Evolutionary conservation across 2,888 invertebrate species (phyloP), one percentile per base, ranked within the genome.

Genomic region (Ophion costatus): DNA sequence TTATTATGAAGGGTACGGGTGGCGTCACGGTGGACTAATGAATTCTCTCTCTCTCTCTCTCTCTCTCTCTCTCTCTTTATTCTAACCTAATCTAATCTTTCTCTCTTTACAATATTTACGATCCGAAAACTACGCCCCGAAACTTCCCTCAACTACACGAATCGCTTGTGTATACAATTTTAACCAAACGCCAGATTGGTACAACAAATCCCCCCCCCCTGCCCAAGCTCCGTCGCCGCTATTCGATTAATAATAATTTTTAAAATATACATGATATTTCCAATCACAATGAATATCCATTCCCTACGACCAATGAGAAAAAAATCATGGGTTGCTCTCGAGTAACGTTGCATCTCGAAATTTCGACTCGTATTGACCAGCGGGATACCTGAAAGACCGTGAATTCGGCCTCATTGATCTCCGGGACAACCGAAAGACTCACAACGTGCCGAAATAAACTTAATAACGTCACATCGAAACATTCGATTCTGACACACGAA

Each of bases 191-290:
- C 38, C 17, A 45, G 45, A 29, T 78, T 67, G 51, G 63, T 24
- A 29, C n/a, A 51, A 17, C 33, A 5, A 61, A 51, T 38, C 38
- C n/a, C 33, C 10, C 33, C 51, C 2, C 2, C 14, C 14, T 42
- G 10, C 14, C 11, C 11, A 45, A 2, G 11, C 10, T 3, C 45
- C 45, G 7, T 45, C n/a, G 9, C 51, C 38, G 14, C 4, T 22
- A 51, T 76, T 42, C 81, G 71, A 79, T 45, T 76, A 24, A 24
- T 24, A 24, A 24, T 24, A 24, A 24, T 24, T 2, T 2, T 24
- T 24, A 76, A 64, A 79, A 71, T 71, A 79, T 82, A 79, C 63
- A 82, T 80, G 78, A 82, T 80, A 80, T 77, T 85, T 85, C 69
- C 14, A 14, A 82, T 84, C 61, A 56, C 14, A 74, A 63, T 56